Percentiles rank a stretch among this genome's conserved stretches.
These are phyloP conservation scores for Calameuta idolon DNA, from an alignment of 2,888 invertebrate genomes.

Conservation along the genomic window DNA sequence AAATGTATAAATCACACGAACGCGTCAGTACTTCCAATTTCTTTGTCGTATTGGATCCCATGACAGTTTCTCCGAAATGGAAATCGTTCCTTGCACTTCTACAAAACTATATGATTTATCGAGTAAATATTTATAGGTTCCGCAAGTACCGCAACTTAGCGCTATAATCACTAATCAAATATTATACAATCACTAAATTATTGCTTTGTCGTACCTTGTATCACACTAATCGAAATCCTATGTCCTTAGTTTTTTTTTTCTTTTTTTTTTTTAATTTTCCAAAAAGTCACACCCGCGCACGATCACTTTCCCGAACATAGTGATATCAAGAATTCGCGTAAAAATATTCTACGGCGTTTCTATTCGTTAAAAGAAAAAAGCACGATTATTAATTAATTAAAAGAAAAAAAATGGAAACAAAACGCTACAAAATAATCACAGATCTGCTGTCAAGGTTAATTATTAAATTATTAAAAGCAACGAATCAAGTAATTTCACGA, in stretches of 20 bases:
- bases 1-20: slow-evolving; percentile 8
- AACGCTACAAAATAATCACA: slow-evolving; percentile 7
- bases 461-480: too few species aligned
- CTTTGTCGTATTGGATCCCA: slow-evolving; percentile 21
- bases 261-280: slow-evolving; percentile 31
- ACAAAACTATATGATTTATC: slow-evolving; percentile 66
- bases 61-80: slow-evolving; percentile 41
- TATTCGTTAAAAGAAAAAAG: slow-evolving; percentile 29
- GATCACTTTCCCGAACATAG: background rate
- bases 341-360: slow-evolving; percentile 31
- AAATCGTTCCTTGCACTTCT: slow-evolving; percentile 54
- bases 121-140: slow-evolving; percentile 62
- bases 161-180: slow-evolving; percentile 62
- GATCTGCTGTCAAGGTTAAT: background rate
- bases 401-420: slow-evolving; percentile 5
- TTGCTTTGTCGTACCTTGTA: slow-evolving; percentile 67
- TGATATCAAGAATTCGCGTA: background rate
- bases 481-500: background rate
- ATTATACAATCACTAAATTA: slow-evolving; percentile 67
- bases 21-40: slow-evolving; percentile 7
- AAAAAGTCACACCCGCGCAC: slow-evolving; percentile 29
- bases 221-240: slow-evolving; percentile 66
- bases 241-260: slow-evolving; percentile 36
- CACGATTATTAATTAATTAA: slow-evolving; percentile 27
- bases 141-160: slow-evolving; percentile 62